Evolutionary conservation across 2,113 vertebrate species (phyloP), one percentile per base, ranked within the genome.

Genomic region (Pavo muticus): DNA sequence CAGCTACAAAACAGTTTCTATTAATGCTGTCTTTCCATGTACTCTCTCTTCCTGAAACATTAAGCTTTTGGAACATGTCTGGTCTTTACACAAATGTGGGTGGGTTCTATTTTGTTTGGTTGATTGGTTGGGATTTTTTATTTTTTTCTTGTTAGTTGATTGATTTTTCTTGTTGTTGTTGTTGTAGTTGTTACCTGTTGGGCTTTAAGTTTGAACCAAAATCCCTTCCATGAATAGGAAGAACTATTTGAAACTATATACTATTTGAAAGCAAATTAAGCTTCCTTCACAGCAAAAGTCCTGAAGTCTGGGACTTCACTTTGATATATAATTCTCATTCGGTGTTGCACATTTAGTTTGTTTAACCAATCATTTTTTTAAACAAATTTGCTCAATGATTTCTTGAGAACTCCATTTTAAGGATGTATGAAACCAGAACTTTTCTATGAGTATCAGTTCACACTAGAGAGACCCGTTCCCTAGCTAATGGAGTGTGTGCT

Each of bases 11-110:
- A 54, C 48, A 52, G 76, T 91, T 93, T 93, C 93, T 87, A 92
- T 92, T 95, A 94, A 88, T 95, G 76, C 84, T 63, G 71, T 73
- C 17, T n/a, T 95, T 94, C 93, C 88, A 42, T 95, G 65, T 89
- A 59, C 63, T 84, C 50, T 74, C 87, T 25, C 72, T 94, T 90
- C 78, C 81, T 80, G 75, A 82, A 84, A 90, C 56, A 86, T 91
- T 95, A 88, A 80, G 50, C 71, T 84, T 84, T 90, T 1, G 27
- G 40, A 25, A 27, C 92, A 4, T 65, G 57, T 68, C 83, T 97
- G 90, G 83, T 93, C 50, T 74, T 79, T 88, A 83, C 60, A 84
- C 83, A 94, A 7, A 85, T 87, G 72, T 65, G 64, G 54, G n/a
- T 29, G 92, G 70, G 11, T 19, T 59, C 11, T 19, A n/a, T 59